Conservation (phyloP, 2,113 vertebrate species). For the Strix uralensis region DNA sequence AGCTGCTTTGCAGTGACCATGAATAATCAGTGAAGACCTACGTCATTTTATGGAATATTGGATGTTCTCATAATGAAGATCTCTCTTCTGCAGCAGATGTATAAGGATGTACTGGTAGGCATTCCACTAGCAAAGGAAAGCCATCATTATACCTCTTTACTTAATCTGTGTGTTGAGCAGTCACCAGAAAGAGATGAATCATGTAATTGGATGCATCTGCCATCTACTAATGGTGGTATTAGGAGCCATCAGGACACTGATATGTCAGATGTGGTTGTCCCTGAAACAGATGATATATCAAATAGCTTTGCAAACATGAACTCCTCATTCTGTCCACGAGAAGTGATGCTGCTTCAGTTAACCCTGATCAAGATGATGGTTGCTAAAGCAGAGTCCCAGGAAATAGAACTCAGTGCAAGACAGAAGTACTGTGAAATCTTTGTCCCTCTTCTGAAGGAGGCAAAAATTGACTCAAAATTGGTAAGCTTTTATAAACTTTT, state of each 20-base stretch:
- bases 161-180: constrained; percentile 38
- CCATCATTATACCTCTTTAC: constrained; percentile 46
- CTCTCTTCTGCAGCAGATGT: constrained; percentile 66
- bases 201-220: not conserved
- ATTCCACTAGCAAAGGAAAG: constrained; percentile 44
- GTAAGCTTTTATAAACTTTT: constrained; percentile 71
- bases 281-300: not conserved
- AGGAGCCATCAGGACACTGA: not conserved
- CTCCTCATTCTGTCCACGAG: not conserved
- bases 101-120: constrained; percentile 69
- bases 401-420: not conserved
- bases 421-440: constrained; percentile 69
- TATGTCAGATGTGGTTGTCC: not conserved
- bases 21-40: not conserved
- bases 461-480: constrained; percentile 74
- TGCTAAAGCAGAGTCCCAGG: constrained; percentile 24
- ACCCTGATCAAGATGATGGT: constrained; percentile 77
- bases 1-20: not conserved
- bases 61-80: constrained; percentile 44
- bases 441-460: constrained; percentile 69
- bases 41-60: not conserved
- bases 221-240: not conserved
- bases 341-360: constrained; percentile 75
- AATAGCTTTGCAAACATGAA: not conserved
- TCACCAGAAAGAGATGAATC: not conserved